These are phyloP conservation scores for Neosilurus hyrtlii DNA, from an alignment of 2,797 vertebrate genomes.

Conservation along the genomic window DNA sequence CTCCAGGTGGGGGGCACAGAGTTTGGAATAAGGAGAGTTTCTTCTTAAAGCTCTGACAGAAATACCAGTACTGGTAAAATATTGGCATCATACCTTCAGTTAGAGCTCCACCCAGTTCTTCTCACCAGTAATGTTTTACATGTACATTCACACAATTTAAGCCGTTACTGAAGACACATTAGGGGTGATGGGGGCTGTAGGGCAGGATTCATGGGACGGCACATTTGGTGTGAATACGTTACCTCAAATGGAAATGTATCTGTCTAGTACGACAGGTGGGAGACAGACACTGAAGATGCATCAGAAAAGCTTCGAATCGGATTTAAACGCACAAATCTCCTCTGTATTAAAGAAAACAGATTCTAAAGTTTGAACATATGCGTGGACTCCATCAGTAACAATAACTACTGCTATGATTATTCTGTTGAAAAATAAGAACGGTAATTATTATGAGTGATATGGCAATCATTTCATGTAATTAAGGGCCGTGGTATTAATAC, in stretches of 20 bases:
- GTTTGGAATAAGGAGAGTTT: neutral
- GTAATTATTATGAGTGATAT: conserved; percentile 12
- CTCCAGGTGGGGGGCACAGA: neutral
- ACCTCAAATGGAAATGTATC: neutral
- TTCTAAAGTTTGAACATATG: neutral
- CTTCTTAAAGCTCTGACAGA: too few relatives aligned
- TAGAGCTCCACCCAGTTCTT: neutral
- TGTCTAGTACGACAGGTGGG: neutral
- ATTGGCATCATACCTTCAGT: neutral
- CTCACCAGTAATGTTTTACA: neutral
- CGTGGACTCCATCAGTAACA: neutral
- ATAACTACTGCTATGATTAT: neutral
- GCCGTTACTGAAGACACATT: neutral
- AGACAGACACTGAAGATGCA: neutral
- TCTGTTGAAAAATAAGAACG: conserved; percentile 17
- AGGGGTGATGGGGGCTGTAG: too few relatives aligned
- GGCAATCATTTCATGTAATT: neutral
- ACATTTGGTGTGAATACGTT: too few relatives aligned
- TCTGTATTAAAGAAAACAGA: neutral
- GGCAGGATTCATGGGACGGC: too few relatives aligned
- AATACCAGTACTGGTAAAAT: neutral
- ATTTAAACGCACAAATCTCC: neutral
- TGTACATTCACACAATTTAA: neutral
- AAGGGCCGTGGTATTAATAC: neutral
- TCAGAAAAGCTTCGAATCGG: neutral